phyloP scores from a whole-genome alignment of 2,888 invertebrate genomes.

The Drosophila eohydei region DNA sequence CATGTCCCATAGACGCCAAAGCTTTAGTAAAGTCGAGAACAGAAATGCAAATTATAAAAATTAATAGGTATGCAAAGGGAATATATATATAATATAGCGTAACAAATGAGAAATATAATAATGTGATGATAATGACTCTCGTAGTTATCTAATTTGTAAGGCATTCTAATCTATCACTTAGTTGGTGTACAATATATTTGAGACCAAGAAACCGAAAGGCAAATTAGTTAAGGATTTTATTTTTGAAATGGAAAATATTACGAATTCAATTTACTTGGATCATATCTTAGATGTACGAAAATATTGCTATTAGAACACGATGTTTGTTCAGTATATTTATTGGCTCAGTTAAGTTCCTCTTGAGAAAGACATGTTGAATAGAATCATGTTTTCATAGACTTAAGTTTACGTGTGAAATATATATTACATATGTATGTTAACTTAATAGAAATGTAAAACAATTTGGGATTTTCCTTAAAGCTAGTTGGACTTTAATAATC shows the following conservation, averaged over 20 bases:
- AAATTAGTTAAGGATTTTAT: not conserved
- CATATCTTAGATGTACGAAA: not conserved
- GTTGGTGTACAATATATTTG: too few species aligned
- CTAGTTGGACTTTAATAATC: too few species aligned
- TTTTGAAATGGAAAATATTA: too few species aligned
- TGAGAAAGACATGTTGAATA: too few species aligned
- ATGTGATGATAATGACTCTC: not conserved
- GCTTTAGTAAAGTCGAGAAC: not conserved
- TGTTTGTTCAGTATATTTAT: too few species aligned
- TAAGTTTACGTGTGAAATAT: too few species aligned
- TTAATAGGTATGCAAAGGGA: not conserved
- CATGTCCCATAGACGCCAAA: not conserved
- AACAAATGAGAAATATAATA: not conserved
- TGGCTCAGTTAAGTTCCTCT: too few species aligned
- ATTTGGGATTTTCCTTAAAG: too few species aligned
- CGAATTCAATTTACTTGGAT: not conserved
- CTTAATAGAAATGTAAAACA: too few species aligned
- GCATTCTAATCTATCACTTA: not conserved
- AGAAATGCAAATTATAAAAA: not conserved
- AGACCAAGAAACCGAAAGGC: not conserved
- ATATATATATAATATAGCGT: not conserved
- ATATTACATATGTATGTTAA: too few species aligned
- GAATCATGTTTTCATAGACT: too few species aligned
- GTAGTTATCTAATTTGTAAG: not conserved
- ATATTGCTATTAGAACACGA: too few species aligned